phyloP scores from a whole-genome alignment of 2,113 vertebrate genomes.

The Deroptyus accipitrinus region DNA sequence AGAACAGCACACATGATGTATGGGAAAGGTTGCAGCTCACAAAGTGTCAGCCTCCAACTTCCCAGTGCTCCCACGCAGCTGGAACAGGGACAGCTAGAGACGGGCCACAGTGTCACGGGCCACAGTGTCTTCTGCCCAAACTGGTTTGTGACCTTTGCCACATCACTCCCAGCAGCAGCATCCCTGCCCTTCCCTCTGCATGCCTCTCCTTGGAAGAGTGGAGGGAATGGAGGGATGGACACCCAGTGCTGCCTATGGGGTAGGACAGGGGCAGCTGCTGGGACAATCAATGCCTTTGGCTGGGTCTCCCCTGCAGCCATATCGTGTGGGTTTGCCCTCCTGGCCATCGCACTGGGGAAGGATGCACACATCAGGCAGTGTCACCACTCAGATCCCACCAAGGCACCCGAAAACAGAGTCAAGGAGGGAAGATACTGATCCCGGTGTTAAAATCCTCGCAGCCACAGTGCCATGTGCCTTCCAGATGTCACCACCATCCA shows the following conservation, averaged over 20 bases:
- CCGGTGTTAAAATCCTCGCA: not conserved
- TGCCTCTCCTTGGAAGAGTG: accelerated
- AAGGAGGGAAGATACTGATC: not conserved
- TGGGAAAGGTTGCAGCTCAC: not conserved
- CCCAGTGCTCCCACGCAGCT: not conserved
- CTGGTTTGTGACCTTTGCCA: not conserved
- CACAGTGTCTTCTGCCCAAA: not conserved
- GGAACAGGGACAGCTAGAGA: not conserved
- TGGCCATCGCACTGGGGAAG: not conserved
- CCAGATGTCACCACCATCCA: not conserved
- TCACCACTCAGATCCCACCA: not conserved
- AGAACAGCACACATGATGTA: not conserved
- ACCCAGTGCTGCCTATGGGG: not conserved
- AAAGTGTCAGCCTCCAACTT: not conserved
- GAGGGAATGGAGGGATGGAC: not conserved
- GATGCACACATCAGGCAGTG: not conserved
- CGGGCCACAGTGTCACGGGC: not conserved
- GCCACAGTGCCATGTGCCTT: not conserved
- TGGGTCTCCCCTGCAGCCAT: not conserved
- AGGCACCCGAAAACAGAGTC: not conserved
- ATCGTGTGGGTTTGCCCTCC: not conserved
- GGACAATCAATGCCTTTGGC: not conserved
- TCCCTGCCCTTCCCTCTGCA: not conserved
- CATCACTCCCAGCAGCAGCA: not conserved
- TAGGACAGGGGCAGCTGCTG: not conserved